phyloP scores from a whole-genome alignment of 2,797 vertebrate species.

The Gorsachius magnificus region DNA sequence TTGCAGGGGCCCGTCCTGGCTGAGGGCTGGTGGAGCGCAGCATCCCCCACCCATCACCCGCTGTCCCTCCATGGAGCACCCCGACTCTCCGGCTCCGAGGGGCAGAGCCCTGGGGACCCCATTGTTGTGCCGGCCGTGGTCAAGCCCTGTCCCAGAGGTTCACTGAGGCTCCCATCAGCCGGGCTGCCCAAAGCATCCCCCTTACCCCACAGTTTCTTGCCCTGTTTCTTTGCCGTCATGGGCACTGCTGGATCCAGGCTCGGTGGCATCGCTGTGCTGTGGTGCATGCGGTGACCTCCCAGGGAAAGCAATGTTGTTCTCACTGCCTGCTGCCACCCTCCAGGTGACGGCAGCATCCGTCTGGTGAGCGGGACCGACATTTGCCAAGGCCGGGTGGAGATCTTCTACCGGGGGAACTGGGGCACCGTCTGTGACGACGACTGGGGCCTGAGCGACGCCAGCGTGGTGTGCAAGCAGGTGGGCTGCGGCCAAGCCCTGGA shows the following conservation, averaged over 20 bases:
- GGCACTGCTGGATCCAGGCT: background rate
- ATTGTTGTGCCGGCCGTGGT: rapidly evolving
- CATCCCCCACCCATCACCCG: rapidly evolving
- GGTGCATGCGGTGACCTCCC: background rate
- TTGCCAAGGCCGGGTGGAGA: slow-evolving; percentile 93
- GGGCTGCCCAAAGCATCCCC: rapidly evolving
- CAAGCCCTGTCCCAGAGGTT: background rate
- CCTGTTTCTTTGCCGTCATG: rapidly evolving
- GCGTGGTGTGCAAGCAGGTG: slow-evolving; percentile 90
- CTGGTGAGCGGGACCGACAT: slow-evolving; percentile 80
- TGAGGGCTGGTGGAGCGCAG: background rate
- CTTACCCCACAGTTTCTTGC: rapidly evolving
- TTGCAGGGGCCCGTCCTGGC: too few species aligned
- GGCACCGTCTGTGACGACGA: slow-evolving; percentile 96
- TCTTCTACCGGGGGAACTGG: slow-evolving; percentile 88
- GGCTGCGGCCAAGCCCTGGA: slow-evolving; percentile 83
- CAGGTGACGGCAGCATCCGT: slow-evolving; percentile 88
- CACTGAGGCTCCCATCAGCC: background rate
- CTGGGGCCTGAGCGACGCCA: slow-evolving; percentile 85
- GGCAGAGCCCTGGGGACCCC: background rate
- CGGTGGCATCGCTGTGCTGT: rapidly evolving
- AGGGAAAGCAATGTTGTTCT: background rate
- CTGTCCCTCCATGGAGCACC: background rate
- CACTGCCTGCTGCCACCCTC: background rate
- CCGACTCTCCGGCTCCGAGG: rapidly evolving